Conservation (phyloP, 30 jellyfish, hydroid and myxozoan species). For the Hydractinia echinata region DNA sequence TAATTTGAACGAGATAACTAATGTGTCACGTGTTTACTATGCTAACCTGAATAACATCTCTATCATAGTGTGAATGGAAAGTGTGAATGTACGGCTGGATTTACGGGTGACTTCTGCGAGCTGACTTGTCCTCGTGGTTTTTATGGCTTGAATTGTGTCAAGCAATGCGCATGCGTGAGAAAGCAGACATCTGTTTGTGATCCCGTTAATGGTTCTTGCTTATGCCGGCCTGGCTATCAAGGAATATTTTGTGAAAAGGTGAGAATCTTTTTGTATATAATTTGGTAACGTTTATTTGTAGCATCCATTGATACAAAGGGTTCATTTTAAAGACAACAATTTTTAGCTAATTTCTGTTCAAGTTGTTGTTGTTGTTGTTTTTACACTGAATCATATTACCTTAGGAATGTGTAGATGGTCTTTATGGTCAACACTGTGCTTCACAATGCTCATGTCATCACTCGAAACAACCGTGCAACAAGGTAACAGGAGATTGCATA, state of each 20-base stretch:
- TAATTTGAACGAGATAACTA: no score
- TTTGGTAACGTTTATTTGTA: background rate
- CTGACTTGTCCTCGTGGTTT: slow-evolving; percentile 48
- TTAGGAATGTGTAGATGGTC: slow-evolving; percentile 65
- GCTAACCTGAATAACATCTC: background rate
- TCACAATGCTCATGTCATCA: slow-evolving; percentile 43
- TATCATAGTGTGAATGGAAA: slow-evolving; percentile 59
- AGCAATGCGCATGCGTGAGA: slow-evolving; percentile 40
- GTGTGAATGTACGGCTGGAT: slow-evolving; percentile 78
- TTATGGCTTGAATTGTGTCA: slow-evolving; percentile 54
- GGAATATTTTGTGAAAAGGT: slow-evolving; percentile 65
- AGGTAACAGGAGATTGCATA: slow-evolving; percentile 54
- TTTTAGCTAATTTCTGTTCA: no score
- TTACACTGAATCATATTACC: background rate
- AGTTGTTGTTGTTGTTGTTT: background rate
- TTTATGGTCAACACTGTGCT: slow-evolving; percentile 48
- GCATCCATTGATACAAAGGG: no score
- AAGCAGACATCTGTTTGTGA: slow-evolving; percentile 42
- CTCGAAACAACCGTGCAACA: slow-evolving; percentile 56
- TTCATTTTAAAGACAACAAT: no score
- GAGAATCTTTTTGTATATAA: background rate
- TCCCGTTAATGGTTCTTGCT: slow-evolving; percentile 62
- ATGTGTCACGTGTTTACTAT: no score
- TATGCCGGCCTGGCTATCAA: slow-evolving; percentile 64
- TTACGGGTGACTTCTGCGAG: slow-evolving; percentile 59